Evolutionary conservation across 2,888 invertebrate species (phyloP).

Genomic region (Mythimna pallens): DNA sequence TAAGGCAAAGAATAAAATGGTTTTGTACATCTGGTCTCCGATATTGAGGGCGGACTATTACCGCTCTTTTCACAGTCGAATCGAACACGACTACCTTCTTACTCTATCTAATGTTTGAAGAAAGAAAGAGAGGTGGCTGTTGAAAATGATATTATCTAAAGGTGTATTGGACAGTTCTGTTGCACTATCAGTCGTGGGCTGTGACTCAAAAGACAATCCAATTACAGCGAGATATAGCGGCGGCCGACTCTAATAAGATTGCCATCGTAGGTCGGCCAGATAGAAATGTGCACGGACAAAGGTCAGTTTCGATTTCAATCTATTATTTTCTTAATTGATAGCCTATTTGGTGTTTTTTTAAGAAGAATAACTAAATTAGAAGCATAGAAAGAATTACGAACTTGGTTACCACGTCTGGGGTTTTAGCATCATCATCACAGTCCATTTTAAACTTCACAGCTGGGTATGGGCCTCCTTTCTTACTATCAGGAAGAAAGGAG

Average conservation of each 20-base stretch:
- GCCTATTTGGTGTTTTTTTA: background rate
- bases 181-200: slow-evolving; percentile 60
- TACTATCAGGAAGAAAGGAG: too few species aligned
- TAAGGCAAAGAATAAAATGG: slow-evolving; percentile 69
- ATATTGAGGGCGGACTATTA: slow-evolving; percentile 63
- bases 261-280: slow-evolving; percentile 59
- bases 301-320: slow-evolving; percentile 51
- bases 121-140: slow-evolving; percentile 36
- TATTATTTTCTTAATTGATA: slow-evolving; percentile 55
- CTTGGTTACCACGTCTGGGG: background rate
- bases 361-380: background rate
- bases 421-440: background rate
- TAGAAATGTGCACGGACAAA: slow-evolving; percentile 55
- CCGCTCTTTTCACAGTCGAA: slow-evolving; percentile 34
- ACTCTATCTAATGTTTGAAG: slow-evolving; percentile 25
- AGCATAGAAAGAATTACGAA: background rate
- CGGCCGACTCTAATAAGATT: slow-evolving; percentile 65
- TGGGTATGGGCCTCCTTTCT: too few species aligned
- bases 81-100: slow-evolving; percentile 26
- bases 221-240: slow-evolving; percentile 67
- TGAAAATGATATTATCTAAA: slow-evolving; percentile 39
- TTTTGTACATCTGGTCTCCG: slow-evolving; percentile 66
- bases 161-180: slow-evolving; percentile 49
- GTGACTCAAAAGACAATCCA: slow-evolving; percentile 70
- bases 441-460: too few species aligned